phyloP scores from a whole-genome alignment of 1,140 invertebrate genomes.

The Vollenhovia emeryi region DNA sequence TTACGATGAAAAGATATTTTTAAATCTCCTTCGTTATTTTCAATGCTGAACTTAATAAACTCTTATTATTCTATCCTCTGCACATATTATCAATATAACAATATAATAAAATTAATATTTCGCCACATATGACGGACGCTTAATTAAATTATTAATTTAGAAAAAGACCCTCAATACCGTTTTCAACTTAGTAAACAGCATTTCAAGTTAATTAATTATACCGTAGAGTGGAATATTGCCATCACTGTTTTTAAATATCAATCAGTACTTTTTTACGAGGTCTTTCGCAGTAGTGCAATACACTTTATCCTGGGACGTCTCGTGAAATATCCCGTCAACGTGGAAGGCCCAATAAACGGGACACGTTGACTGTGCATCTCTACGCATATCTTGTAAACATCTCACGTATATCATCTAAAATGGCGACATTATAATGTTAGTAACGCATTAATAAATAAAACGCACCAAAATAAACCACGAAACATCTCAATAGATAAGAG shows the following conservation, averaged over 20 bases:
- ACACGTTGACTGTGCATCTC: not conserved
- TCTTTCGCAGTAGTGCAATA: conserved; percentile 51
- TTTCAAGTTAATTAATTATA: conserved; percentile 3
- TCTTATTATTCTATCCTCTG: not conserved
- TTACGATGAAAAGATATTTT: not conserved
- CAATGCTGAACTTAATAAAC: not conserved
- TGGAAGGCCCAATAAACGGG: conserved; percentile 67
- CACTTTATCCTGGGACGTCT: conserved; percentile 65
- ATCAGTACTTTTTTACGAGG: conserved; percentile 63
- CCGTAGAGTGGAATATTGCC: not conserved
- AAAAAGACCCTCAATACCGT: too few species aligned
- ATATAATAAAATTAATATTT: too few species aligned
- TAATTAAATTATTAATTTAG: not conserved
- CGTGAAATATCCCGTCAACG: conserved; percentile 56
- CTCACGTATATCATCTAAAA: conserved; percentile 65
- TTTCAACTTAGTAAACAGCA: too few species aligned
- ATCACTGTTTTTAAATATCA: not conserved
- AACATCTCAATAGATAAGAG: not conserved
- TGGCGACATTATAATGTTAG: not conserved
- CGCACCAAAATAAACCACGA: not conserved
- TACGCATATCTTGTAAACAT: conserved; percentile 62
- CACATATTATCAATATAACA: not conserved
- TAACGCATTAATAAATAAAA: conserved; percentile 1
- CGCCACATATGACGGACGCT: not conserved
- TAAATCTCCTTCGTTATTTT: not conserved